Evolutionary conservation across 2,113 vertebrate species (phyloP).

Genomic region (Anhinga anhinga): DNA sequence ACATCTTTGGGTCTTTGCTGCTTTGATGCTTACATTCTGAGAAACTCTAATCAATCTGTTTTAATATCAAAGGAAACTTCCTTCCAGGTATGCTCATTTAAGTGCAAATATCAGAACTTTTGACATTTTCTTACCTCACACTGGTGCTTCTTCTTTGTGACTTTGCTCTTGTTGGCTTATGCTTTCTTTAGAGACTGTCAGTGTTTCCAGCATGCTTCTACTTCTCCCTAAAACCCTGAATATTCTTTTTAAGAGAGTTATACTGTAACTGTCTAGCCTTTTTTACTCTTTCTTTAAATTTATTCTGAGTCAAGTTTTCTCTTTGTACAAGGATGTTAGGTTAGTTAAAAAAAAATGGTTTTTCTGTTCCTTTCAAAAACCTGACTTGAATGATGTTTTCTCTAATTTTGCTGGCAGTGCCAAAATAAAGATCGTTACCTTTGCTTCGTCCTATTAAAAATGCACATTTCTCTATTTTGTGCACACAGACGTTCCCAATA

Average conservation of each 20-base stretch:
- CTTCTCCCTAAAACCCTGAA: neutral
- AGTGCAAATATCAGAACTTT: neutral
- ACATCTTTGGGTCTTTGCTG: neutral
- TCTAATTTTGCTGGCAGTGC: neutral
- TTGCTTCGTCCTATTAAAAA: neutral
- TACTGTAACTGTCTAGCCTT: neutral
- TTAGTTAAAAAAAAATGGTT: neutral
- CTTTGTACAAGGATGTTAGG: neutral
- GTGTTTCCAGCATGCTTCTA: neutral
- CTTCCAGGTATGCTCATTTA: constrained; percentile 25
- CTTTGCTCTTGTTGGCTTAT: neutral
- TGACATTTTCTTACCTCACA: constrained; percentile 41
- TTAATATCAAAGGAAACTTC: constrained; percentile 32
- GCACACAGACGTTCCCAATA: neutral
- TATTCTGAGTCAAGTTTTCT: neutral
- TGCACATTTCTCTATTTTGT: neutral
- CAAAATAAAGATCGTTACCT: neutral
- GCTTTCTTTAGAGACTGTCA: constrained; percentile 6
- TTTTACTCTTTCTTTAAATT: constrained; percentile 21
- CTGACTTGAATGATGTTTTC: neutral
- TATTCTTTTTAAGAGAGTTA: constrained; percentile 5
- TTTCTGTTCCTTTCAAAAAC: neutral
- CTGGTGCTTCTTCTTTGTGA: neutral
- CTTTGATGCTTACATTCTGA: neutral
- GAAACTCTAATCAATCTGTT: constrained; percentile 26